Conservation (phyloP, 2,888 invertebrate species). For the Agriotes lineatus region DNA sequence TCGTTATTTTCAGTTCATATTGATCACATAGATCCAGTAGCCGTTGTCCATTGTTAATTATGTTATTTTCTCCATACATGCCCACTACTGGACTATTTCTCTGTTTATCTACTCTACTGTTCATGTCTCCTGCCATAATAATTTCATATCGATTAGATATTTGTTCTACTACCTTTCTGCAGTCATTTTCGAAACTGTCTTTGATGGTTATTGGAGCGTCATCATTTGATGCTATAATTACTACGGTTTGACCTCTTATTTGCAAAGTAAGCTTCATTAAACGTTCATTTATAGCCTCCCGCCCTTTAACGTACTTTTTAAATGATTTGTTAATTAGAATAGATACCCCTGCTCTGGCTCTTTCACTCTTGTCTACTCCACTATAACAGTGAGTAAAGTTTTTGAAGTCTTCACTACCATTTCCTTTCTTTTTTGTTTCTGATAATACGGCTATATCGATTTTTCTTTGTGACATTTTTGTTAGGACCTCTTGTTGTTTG, state of each 20-base stretch:
- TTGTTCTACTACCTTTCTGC: not conserved
- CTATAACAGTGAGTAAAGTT: not conserved
- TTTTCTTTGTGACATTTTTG: not conserved
- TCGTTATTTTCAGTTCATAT: too few species aligned
- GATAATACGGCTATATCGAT: not conserved
- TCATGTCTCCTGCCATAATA: not conserved
- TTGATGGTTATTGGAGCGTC: not conserved
- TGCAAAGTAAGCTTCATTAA: not conserved
- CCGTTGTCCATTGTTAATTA: too few species aligned
- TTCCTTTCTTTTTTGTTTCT: not conserved
- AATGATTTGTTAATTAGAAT: not conserved
- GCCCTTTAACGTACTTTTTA: not conserved
- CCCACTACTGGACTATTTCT: too few species aligned
- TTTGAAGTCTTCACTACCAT: not conserved
- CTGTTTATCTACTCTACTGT: not conserved
- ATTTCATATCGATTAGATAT: not conserved
- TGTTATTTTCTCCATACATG: too few species aligned
- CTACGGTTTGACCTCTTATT: not conserved
- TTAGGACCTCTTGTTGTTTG: not conserved
- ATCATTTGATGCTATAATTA: not conserved
- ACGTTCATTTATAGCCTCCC: conserved; percentile 5
- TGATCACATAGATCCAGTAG: too few species aligned
- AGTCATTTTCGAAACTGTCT: not conserved
- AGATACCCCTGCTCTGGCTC: not conserved
- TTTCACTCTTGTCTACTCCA: not conserved